Percentiles rank a stretch among this genome's conserved stretches.
Conservation (phyloP, 2,888 invertebrate genomes). For the Hypena proboscidalis region DNA sequence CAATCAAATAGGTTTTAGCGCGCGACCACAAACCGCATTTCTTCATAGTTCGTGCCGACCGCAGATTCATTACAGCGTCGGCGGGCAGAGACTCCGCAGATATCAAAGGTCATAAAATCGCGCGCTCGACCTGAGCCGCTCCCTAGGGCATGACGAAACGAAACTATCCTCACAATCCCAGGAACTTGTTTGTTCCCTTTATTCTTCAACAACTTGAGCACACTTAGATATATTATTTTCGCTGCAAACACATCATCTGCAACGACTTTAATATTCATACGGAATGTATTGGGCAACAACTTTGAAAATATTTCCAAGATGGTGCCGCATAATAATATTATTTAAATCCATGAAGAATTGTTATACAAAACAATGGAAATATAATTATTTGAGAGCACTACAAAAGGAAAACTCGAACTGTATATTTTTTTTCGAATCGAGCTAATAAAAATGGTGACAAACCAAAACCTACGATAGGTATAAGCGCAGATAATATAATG, state of each 20-base stretch:
- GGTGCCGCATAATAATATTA: slow-evolving; percentile 28
- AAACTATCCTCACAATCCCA: slow-evolving; percentile 32
- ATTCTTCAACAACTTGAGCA: slow-evolving; percentile 28
- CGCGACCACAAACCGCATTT: slow-evolving; percentile 53
- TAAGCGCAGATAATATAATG: slow-evolving; percentile 35
- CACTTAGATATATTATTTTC: slow-evolving; percentile 12
- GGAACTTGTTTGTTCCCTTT: slow-evolving; percentile 33
- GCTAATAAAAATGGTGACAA: no score
- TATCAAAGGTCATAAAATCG: slow-evolving; percentile 54
- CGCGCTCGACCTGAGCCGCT: slow-evolving; percentile 45
- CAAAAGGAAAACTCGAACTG: no score
- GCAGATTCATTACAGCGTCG: slow-evolving; percentile 52
- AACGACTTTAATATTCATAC: slow-evolving; percentile 38
- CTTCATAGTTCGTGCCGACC: slow-evolving; percentile 50
- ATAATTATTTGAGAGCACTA: no score
- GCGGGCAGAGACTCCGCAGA: slow-evolving; percentile 46
- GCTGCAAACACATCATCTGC: slow-evolving; percentile 21
- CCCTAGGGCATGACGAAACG: slow-evolving; percentile 42
- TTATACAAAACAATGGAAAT: slow-evolving; percentile 2
- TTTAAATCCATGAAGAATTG: slow-evolving; percentile 4
- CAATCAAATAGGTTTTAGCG: slow-evolving; percentile 49
- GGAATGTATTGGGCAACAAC: slow-evolving; percentile 33
- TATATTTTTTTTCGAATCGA: no score
- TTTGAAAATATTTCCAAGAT: slow-evolving; percentile 28
- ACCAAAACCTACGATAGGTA: slow-evolving; percentile 19